Evolutionary conservation across 2,888 invertebrate species (phyloP).

Genomic region (Hirtodrosophila trivittata): DNA sequence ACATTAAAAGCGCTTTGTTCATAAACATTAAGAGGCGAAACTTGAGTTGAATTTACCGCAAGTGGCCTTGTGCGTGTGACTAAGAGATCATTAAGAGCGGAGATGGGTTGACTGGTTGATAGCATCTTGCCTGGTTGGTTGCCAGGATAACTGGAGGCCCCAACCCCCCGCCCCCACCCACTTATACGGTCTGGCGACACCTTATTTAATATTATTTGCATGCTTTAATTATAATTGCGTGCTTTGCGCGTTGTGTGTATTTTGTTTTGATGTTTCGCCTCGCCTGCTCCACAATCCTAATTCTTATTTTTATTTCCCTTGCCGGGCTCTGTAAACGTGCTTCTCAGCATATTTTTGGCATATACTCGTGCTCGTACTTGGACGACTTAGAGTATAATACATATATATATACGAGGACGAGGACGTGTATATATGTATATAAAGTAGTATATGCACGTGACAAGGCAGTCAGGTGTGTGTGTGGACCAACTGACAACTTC

Average conservation of each 20-base stretch:
- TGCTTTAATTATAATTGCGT: conserved; percentile 47
- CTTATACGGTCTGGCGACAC: conserved; percentile 25
- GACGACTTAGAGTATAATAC: too few relatives aligned
- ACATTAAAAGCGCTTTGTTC: background rate
- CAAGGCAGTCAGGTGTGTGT: conserved; percentile 28
- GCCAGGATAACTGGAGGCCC: too few relatives aligned
- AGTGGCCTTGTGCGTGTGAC: conserved; percentile 33
- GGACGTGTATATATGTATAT: too few relatives aligned
- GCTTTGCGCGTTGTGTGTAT: conserved; percentile 13
- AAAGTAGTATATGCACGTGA: conserved; percentile 35
- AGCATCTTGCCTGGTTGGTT: too few relatives aligned
- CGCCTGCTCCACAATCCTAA: conserved; percentile 25
- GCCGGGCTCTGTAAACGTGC: conserved; percentile 27
- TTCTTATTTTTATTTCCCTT: conserved; percentile 36
- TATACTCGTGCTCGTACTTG: conserved; percentile 26
- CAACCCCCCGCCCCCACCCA: too few relatives aligned
- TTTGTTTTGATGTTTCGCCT: conserved; percentile 9
- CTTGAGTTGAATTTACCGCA: conserved; percentile 27
- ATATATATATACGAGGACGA: too few relatives aligned
- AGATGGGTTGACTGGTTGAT: too few relatives aligned
- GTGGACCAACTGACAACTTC: conserved; percentile 11
- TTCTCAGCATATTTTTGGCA: conserved; percentile 40
- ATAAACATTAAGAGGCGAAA: background rate
- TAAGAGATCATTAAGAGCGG: conserved; percentile 30
- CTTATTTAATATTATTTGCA: conserved; percentile 50